Evolutionary conservation across 2,797 vertebrate species (phyloP), one percentile per base, ranked within the genome.

Genomic region (Sebastiscus albofasciatus): DNA sequence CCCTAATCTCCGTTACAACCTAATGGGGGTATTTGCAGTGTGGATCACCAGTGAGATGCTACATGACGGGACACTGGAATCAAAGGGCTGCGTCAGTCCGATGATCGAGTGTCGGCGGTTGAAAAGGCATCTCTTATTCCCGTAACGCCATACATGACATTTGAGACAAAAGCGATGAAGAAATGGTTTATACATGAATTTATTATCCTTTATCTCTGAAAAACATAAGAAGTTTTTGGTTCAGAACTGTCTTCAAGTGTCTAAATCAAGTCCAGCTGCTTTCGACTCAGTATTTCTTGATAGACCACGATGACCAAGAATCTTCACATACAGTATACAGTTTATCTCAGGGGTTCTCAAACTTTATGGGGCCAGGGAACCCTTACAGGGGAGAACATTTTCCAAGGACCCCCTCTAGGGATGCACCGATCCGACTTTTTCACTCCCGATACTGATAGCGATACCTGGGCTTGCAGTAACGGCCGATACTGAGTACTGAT

Each of bases 1-100:
- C 83, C 59, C 72, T 74, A 90, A 90, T 84, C 83, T 80, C 67
- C 18, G 42, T 84, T 42, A 74, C 42, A 75, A 16, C 33, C 58
- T 74, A 62, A 77, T 65, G 56, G 61, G 69, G 8, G 42, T 22
- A 29, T 84, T 67, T 80, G 29, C 55, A 61, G 42, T 64, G 33
- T 71, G 75, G 64, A 72, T 86, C 36, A 62, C 54, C 55, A 75
- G 36, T 55, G 54, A 29, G 27, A 69, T 10, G 12, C 16, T 49
- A n/a, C 60, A 56, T 14, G 42, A 78, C 56, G 49, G 36, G 24
- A 52, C 62, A 5, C 31, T 55, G 67, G 60, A 77, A 65, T 67
- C 3, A 29, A 59, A 22, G 52, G n/a, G 14, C 36, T 16, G 14
- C 31, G 27, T 60, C 11, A 42, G 46, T 62, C 65, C n/a, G 64